Percentiles rank a stretch among this genome's conserved stretches.
Conservation (phyloP, 2,797 vertebrate species). For the Sphenodon punctatus region DNA sequence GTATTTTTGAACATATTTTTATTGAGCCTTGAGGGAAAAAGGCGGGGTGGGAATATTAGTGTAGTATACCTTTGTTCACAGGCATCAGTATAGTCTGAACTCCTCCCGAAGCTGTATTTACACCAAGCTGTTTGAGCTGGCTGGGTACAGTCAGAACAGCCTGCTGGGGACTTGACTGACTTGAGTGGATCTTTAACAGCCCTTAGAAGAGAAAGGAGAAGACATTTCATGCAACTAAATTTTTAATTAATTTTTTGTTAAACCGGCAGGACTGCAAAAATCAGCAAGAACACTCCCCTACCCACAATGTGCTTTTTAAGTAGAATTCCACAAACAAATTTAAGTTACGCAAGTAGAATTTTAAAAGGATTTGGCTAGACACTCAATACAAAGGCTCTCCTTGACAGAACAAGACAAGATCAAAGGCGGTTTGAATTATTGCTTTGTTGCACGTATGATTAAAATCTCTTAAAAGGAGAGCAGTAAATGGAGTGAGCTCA, state of each 20-base stretch:
- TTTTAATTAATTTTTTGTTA: neutral
- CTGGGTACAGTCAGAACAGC: constrained; percentile 93
- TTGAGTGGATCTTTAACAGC: constrained; percentile 93
- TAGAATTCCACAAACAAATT: too few relatives aligned
- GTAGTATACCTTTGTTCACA: constrained; percentile 88
- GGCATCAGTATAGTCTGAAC: constrained; percentile 95
- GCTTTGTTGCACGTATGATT: neutral
- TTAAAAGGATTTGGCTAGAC: constrained; percentile 13
- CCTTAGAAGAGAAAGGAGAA: constrained; percentile 78
- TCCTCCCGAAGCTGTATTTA: constrained; percentile 81
- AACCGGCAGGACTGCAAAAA: neutral
- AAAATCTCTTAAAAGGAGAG: neutral
- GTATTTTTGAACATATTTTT: too few relatives aligned
- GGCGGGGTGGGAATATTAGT: neutral
- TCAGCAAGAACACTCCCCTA: neutral
- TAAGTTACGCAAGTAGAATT: neutral
- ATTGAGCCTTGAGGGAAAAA: too few relatives aligned
- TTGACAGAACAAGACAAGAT: neutral
- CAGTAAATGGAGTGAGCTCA: neutral
- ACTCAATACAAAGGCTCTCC: neutral
- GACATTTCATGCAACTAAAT: constrained; percentile 63
- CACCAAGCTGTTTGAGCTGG: constrained; percentile 92
- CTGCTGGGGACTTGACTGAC: constrained; percentile 88
- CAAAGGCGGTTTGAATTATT: neutral
- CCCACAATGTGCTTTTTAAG: too few relatives aligned